These are phyloP conservation scores for Sebastolobus altivelis DNA, from an alignment of 2,797 vertebrate species.

Conservation along the genomic window DNA sequence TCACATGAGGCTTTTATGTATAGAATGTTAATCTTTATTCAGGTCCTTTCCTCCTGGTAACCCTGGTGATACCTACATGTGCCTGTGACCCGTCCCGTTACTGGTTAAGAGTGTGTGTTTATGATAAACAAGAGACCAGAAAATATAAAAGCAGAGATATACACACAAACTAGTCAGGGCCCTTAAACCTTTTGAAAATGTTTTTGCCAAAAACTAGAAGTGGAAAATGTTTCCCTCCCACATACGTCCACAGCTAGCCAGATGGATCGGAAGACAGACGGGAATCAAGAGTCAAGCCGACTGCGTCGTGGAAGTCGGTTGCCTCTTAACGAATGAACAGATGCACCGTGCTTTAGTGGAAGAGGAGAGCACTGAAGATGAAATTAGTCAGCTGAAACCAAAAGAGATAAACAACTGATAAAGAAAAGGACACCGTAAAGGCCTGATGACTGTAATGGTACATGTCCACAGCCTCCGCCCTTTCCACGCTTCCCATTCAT, in stretches of 20 bases:
- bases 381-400: conserved; percentile 47
- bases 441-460: neutral
- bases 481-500: too few relatives aligned
- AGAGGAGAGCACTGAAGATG: conserved; percentile 6
- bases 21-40: conserved; percentile 62
- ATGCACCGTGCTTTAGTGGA: conserved; percentile 39
- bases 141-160: conserved; percentile 1
- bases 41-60: conserved; percentile 66
- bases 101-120: conserved; percentile 6
- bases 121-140: conserved; percentile 12
- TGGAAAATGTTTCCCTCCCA: conserved; percentile 52
- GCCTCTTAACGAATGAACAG: conserved; percentile 29
- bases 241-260: conserved; percentile 6
- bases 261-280: conserved; percentile 27
- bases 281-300: conserved; percentile 31
- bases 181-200: conserved; percentile 26
- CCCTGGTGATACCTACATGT: conserved; percentile 71
- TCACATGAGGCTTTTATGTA: conserved; percentile 59
- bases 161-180: conserved; percentile 30
- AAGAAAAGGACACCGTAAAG: neutral
- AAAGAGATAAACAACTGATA: conserved; percentile 19
- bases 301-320: conserved; percentile 16
- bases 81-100: conserved; percentile 70
- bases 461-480: too few relatives aligned
- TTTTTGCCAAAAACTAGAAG: conserved; percentile 49